Evolutionary conservation across 2,888 invertebrate genomes (phyloP).

Genomic region (Loripinus fragilis): DNA sequence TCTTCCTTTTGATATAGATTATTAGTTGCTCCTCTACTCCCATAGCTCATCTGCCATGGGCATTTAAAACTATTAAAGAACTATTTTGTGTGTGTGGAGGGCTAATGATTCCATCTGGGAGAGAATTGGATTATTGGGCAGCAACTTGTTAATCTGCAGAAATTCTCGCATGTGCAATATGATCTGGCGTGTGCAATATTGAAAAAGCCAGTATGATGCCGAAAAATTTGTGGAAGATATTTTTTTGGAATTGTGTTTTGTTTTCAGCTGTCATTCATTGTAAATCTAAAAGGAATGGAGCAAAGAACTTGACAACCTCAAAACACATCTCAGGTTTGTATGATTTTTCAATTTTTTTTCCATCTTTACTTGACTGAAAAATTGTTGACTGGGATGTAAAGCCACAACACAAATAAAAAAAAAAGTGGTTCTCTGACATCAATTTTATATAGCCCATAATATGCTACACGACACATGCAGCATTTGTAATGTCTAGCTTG

Average conservation of each 20-base stretch:
- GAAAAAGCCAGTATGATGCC: background rate
- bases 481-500: too few species aligned
- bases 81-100: constrained; percentile 7
- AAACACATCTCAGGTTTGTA: constrained; percentile 10
- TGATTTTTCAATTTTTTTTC: background rate
- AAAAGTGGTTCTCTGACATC: too few species aligned
- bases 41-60: background rate
- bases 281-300: constrained; percentile 1
- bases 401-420: too few species aligned
- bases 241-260: constrained; percentile 5
- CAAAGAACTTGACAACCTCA: constrained; percentile 1
- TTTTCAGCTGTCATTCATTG: background rate
- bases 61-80: constrained; percentile 11
- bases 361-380: too few species aligned
- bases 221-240: constrained; percentile 10
- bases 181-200: constrained; percentile 4
- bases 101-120: background rate
- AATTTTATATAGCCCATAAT: too few species aligned
- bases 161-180: background rate
- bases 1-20: background rate
- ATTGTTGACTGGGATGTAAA: too few species aligned
- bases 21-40: constrained; percentile 11
- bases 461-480: too few species aligned
- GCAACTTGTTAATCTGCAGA: background rate
- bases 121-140: background rate